Evolutionary conservation across 2,113 vertebrate genomes (phyloP), one percentile per base, ranked within the genome.

Genomic region (Emberiza fucata): DNA sequence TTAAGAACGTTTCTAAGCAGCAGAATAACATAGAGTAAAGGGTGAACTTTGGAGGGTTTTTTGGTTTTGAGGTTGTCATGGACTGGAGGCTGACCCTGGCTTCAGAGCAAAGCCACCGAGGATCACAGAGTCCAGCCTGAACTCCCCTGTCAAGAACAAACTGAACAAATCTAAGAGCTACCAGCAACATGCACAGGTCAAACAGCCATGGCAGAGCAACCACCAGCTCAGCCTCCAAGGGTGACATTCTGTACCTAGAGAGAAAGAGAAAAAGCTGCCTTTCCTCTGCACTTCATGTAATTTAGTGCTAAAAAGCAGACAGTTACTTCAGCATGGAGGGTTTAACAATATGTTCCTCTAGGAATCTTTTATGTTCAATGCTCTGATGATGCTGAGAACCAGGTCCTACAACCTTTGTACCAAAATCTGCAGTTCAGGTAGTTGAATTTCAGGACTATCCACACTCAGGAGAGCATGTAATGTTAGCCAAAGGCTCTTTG

Each of bases 361-460:
- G 23, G 88, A 73, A 69, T 19, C 40, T 59, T 81, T 51, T 19
- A 6, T 2, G 15, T 40, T 45, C n/a, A 29, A 3, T 9, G n/a
- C 42, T 73, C 47, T 37, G 59, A 66, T 1, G 4, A 40, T 12
- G 31, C 2, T 35, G 57, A 83, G 53, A 88, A 70, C 42, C 66
- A 88, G 42, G 35, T 86, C 54, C 45, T 50, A 59, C 29, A 50
- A 18, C 40, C 28, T 83, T 35, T 42, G 15, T 18, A 60, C 82
- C 40, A 82, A 40, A 22, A 33, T 14, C 72, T 77, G 76, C 76
- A 44, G 79, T 54, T 85, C 47, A 63, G 45, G 16, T 35, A 44
- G 60, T 12, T 64, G 75, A 56, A 80, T 66, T 86, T 90, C 88
- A 86, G 83, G 86, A 68, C 63, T 40, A 59, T 20, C 68, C 48